phyloP scores from a whole-genome alignment of 1,140 invertebrate genomes.

The Marisa cornuarietis region DNA sequence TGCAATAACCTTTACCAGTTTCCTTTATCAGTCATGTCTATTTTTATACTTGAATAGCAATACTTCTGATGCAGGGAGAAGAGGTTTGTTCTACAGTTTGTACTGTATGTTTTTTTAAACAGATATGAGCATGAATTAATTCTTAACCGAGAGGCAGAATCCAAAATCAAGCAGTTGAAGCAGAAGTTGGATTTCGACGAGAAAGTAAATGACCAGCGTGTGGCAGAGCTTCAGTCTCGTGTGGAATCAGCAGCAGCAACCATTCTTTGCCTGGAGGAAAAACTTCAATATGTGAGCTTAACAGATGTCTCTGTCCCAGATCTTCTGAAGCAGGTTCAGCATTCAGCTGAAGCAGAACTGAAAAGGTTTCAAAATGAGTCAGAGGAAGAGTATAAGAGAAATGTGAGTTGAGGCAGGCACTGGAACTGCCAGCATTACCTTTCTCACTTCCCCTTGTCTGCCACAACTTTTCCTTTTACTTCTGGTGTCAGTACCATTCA shows the following conservation, averaged over 20 bases:
- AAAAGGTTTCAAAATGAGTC: constrained; percentile 48
- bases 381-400: constrained; percentile 46
- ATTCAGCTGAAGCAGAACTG: constrained; percentile 49
- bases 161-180: constrained; percentile 40
- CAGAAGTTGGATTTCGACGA: constrained; percentile 49
- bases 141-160: constrained; percentile 42
- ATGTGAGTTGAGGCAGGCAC: constrained; percentile 38
- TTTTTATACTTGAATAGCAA: no score
- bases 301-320: constrained; percentile 41
- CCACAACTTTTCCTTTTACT: no score
- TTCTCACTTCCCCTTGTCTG: no score
- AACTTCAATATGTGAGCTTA: constrained; percentile 42
- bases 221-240: constrained; percentile 39
- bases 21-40: no score
- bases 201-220: constrained; percentile 43
- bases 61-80: no score
- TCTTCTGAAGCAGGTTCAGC: constrained; percentile 45
- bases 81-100: no score
- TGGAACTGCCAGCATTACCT: no score
- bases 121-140: constrained; percentile 55
- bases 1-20: no score
- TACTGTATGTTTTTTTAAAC: neutral
- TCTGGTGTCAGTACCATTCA: no score
- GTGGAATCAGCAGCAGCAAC: constrained; percentile 44
- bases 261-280: constrained; percentile 49